Evolutionary conservation across 37 sponge, comb jelly and placozoan species (phyloP), one percentile per base, ranked within the genome.

Genomic region (Hexactinellida sp.): DNA sequence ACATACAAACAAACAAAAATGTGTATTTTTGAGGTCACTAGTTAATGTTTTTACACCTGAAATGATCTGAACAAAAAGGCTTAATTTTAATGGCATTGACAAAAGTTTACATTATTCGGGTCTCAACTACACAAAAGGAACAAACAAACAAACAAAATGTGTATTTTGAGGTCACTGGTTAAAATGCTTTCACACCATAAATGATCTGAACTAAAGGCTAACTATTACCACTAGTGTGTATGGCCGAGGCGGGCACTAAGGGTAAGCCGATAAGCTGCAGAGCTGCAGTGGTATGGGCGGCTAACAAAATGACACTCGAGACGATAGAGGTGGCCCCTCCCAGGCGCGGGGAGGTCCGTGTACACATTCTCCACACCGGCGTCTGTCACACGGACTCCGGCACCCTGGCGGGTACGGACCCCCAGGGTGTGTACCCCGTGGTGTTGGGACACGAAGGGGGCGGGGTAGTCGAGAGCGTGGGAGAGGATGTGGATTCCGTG

Each of bases 271-370:
- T 90, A 21, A 84, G 55, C 36, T 90, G 91, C 41, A 54, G 36
- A 35, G 99, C 99, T 10, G 99, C 99, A 1, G 96, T 98, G 36
- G 93, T 93, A 34, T 98, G 99, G 99, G 96, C 89, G 36, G 87
- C 94, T 0, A 84, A 82, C 37, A 86, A 93, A 39, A 83, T 98
- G 41, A 23, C 38, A 10, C 92, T 98, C 24, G 99, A 98, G 85
- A 55, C 54, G 25, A 86, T 98, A 0, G 91, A 95, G 34, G 99
- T 98, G 34, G 87, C 84, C 24, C 99, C 99, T 39, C 99, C 99
- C 0, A 55, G 52, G 34, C 87, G 54, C 24, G 92, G 89, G 19
- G 92, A 91, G 55, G 92, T 89, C 5, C 24, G 88, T 28, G 86
- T 91, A 36, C 37, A 82, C 54, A 85, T 88, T 38, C 36, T 85